Conservation (phyloP, 2,888 invertebrate species). For the Pristionchus fissidentatus region DNA sequence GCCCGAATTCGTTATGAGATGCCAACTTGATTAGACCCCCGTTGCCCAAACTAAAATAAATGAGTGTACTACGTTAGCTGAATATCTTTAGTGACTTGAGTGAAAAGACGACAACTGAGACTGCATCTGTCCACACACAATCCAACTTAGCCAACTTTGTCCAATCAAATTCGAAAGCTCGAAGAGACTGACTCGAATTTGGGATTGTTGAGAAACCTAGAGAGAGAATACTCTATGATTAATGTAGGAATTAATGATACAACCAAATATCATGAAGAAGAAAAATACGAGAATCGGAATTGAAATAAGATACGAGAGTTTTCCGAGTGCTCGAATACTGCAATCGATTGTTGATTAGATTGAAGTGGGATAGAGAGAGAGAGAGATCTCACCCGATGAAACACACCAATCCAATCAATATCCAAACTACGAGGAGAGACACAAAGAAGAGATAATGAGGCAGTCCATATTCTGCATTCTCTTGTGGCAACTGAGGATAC, state of each 20-base stretch:
- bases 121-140: background rate
- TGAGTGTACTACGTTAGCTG: too few species aligned
- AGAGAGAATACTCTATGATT: background rate
- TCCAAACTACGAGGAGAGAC: constrained; percentile 9
- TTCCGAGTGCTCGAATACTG: background rate
- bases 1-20: constrained; percentile 40
- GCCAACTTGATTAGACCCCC: constrained; percentile 28
- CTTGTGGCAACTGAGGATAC: background rate
- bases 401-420: background rate
- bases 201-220: background rate
- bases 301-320: background rate
- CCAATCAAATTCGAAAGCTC: background rate
- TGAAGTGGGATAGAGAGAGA: background rate
- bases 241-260: background rate
- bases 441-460: constrained; percentile 2
- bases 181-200: background rate
- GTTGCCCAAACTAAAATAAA: constrained; percentile 10
- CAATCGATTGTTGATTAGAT: background rate
- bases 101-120: background rate
- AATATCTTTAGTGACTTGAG: too few species aligned
- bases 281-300: background rate
- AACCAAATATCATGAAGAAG: background rate
- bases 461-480: background rate
- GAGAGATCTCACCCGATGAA: constrained; percentile 10
- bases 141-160: background rate